These are phyloP conservation scores for Helicoverpa assulta DNA, from an alignment of 2,888 invertebrate genomes.

Conservation along the genomic window DNA sequence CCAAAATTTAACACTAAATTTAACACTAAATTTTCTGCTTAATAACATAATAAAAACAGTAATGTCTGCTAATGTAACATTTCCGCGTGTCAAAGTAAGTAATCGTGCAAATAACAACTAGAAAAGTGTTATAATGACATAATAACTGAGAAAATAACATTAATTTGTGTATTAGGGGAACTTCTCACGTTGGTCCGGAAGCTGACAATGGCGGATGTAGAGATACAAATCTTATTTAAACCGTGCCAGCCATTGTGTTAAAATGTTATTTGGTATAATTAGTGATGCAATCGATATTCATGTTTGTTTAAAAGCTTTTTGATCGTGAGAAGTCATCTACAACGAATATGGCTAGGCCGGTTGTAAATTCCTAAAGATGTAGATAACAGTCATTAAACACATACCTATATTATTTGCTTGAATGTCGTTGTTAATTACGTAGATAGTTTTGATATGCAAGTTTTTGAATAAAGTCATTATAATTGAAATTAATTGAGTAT, in stretches of 20 bases:
- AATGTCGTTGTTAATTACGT: slow-evolving; percentile 15
- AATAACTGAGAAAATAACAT: slow-evolving; percentile 56
- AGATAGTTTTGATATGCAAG: not conserved
- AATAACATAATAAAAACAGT: slow-evolving; percentile 49
- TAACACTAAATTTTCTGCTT: slow-evolving; percentile 14
- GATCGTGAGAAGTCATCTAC: slow-evolving; percentile 60
- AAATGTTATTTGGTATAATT: slow-evolving; percentile 61
- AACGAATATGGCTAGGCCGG: slow-evolving; percentile 21
- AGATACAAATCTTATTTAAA: slow-evolving; percentile 62
- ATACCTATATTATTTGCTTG: slow-evolving; percentile 9
- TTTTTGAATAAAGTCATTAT: not conserved
- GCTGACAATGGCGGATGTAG: slow-evolving; percentile 49
- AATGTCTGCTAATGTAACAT: slow-evolving; percentile 50
- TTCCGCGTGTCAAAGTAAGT: slow-evolving; percentile 42
- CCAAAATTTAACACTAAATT: slow-evolving; percentile 14
- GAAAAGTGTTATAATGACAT: slow-evolving; percentile 61
- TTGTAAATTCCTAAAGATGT: slow-evolving; percentile 7
- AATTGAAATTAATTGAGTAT: not conserved
- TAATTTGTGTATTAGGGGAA: slow-evolving; percentile 50
- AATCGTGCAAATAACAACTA: slow-evolving; percentile 38
- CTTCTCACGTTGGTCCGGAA: slow-evolving; percentile 63
- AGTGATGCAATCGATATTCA: slow-evolving; percentile 68
- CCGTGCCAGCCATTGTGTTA: slow-evolving; percentile 60
- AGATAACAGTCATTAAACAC: slow-evolving; percentile 36
- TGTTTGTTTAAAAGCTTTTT: slow-evolving; percentile 58